Evolutionary conservation across 1,140 invertebrate species (phyloP), one percentile per base, ranked within the genome.

Genomic region (Bombus fervidus): DNA sequence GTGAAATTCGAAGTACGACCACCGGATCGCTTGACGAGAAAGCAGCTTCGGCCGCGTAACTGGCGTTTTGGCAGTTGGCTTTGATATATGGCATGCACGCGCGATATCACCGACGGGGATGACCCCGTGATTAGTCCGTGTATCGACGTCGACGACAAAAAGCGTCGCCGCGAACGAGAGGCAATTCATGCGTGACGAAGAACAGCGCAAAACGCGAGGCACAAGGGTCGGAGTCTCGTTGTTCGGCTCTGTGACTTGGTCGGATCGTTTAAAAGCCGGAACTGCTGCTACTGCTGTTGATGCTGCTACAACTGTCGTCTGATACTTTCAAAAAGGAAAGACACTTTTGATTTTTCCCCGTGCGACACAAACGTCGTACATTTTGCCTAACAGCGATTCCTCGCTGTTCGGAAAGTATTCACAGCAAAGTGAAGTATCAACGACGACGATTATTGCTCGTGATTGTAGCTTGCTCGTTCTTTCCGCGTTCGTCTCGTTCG

Each of bases 41-140:
- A 59, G 62, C 59, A 75, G 31, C 43, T 53, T 53, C 12, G 43
- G 10, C 31, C n/a, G 31, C 73, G 43, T 78, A 87, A 91, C 87
- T 87, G 88, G 85, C 80, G 86, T 88, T 92, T 89, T 91, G 91
- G 91, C 92, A 93, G 91, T 91, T 87, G 90, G 92, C 83, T 89
- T 90, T 83, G 62, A 86, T 74, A 15, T 89, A 88, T 86, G 88
- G 85, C 85, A 86, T 86, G 75, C 79, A 75, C 83, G 37, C 81
- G 73, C 81, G 73, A 69, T 66, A 77, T 66, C 73, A 69, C 59
- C 25, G 18, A 83, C 73, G 81, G 9, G 62, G 22, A 37, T 25
- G 0, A 0, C 10, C 62, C 43, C 73, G 59, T 47, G 8, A 59
- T 83, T 69, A 71, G 82, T 78, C 47, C 28, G 62, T 71, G 82